Evolutionary conservation across 2,797 vertebrate species (phyloP), one percentile per base, ranked within the genome.

Genomic region (Typhlichthys eigenmanni): DNA sequence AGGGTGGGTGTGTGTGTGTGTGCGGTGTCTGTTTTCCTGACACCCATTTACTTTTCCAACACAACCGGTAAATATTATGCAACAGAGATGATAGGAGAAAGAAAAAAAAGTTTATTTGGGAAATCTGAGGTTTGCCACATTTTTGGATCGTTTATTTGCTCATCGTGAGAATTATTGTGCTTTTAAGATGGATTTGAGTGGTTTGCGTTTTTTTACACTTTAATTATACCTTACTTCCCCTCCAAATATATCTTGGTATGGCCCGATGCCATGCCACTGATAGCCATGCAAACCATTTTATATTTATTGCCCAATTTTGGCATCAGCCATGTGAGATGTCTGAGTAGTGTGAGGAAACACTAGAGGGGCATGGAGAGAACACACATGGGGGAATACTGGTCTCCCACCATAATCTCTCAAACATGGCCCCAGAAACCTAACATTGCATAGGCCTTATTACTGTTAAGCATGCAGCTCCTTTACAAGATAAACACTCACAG

Each of bases 101-200:
- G 24, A 49, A 56, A 72, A 72, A 61, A 59, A 29, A 64, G 71
- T 75, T 80, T 75, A 73, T 73, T 76, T 63, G 71, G 66, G 71
- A 75, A 76, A 61, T 59, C 58, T 51, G 71, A 79, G 74, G 76
- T 62, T 79, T 24, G 57, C 72, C 78, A 52, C 81, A 84, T 76
- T 60, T 73, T 71, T 79, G 50, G 79, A 71, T 72, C 67, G 68
- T 82, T 75, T 71, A 56, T 82, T 74, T 72, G 77, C 69, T 73
- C 71, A 69, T 62, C 58, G 71, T 16, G 62, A 78, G 58, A 80
- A 64, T 53, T 70, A 71, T 67, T 60, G 11, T 55, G 69, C 61
- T 68, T 50, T 47, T 29, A 45, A 55, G 16, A 14, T 52, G 38
- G 57, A 64, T 71, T 71, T 78, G 47, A 58, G 67, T 13, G 49